These are phyloP conservation scores for Thymelicus sylvestris DNA, from an alignment of 2,888 invertebrate species.

Conservation along the genomic window DNA sequence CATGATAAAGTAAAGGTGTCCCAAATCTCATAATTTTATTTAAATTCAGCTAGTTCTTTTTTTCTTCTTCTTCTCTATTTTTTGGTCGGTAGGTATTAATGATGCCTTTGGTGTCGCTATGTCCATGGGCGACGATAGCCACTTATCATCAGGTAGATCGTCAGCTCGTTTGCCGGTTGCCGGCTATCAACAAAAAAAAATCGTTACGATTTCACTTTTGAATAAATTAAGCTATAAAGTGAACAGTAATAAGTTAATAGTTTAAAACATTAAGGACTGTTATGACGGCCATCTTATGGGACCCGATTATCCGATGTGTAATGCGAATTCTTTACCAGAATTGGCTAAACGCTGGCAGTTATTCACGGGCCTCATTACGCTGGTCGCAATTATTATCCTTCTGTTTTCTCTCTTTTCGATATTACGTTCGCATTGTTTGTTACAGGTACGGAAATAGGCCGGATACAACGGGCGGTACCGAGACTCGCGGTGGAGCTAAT, in stretches of 20 bases:
- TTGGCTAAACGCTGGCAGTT: slow-evolving; percentile 2
- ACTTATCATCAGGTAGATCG: too few relatives aligned
- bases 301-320: too few relatives aligned
- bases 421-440: slow-evolving; percentile 66
- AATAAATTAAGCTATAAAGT: background rate
- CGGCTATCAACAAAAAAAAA: background rate
- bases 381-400: slow-evolving; percentile 20
- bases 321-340: background rate
- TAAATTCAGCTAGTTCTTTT: too few relatives aligned
- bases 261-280: too few relatives aligned
- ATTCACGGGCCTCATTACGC: slow-evolving; percentile 15
- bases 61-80: too few relatives aligned
- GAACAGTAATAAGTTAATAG: background rate
- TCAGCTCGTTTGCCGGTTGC: too few relatives aligned
- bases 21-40: too few relatives aligned
- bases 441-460: slow-evolving; percentile 65
- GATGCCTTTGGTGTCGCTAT: too few relatives aligned
- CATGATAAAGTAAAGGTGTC: too few relatives aligned
- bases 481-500: slow-evolving; percentile 13
- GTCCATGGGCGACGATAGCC: too few relatives aligned
- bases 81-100: too few relatives aligned
- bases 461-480: slow-evolving; percentile 43
- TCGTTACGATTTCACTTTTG: background rate
- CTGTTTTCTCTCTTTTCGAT: slow-evolving; percentile 40
- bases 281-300: too few relatives aligned